Conservation (phyloP, 2,113 vertebrate species). For the Amphiprion ocellaris region DNA sequence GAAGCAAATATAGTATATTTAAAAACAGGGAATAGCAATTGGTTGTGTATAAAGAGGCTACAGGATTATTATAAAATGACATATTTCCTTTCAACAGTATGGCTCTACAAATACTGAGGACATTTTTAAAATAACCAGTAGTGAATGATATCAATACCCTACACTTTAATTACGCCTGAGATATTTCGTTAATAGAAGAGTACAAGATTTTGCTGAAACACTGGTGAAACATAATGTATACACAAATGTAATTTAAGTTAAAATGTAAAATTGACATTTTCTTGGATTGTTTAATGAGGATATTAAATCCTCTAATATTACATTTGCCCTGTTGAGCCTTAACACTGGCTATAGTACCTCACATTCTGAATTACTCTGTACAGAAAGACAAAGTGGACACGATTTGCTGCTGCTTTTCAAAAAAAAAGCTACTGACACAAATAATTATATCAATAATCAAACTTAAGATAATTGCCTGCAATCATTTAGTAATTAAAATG, state of each 20-base stretch:
- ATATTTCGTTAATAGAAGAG: constrained; percentile 33
- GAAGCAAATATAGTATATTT: constrained; percentile 46
- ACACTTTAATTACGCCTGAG: constrained; percentile 58
- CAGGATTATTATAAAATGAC: constrained; percentile 33
- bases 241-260: constrained; percentile 34
- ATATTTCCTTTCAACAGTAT: constrained; percentile 28
- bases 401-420: constrained; percentile 23
- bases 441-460: constrained; percentile 51
- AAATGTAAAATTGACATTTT: constrained; percentile 17
- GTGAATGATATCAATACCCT: constrained; percentile 35
- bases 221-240: constrained; percentile 1
- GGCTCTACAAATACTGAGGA: constrained; percentile 31
- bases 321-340: constrained; percentile 8
- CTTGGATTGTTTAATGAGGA: background rate
- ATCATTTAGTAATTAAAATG: constrained; percentile 62
- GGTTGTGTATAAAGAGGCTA: background rate
- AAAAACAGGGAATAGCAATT: constrained; percentile 35
- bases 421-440: constrained; percentile 29
- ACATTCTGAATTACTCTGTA: constrained; percentile 2
- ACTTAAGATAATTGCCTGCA: constrained; percentile 67
- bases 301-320: constrained; percentile 17
- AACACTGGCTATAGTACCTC: constrained; percentile 24
- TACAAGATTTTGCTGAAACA: constrained; percentile 33
- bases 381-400: background rate
- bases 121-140: constrained; percentile 26